phyloP scores from a whole-genome alignment of 2,888 invertebrate genomes.

The Drymonia ruficornis region DNA sequence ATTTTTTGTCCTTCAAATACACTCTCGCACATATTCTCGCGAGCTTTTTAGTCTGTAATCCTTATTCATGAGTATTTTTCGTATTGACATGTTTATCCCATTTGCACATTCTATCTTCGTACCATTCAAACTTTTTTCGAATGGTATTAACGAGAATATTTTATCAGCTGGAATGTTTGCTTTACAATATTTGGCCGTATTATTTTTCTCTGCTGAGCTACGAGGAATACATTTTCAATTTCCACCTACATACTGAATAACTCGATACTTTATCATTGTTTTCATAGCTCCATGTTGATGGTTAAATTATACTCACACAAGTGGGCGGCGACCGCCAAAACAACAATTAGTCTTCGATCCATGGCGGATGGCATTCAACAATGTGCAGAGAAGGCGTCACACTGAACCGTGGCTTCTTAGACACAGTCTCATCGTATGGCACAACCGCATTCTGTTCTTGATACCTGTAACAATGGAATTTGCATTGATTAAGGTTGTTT shows the following conservation, averaged over 20 bases:
- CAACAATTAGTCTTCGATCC: slow-evolving; percentile 57
- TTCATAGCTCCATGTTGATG: slow-evolving; percentile 20
- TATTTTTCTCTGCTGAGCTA: too few relatives aligned
- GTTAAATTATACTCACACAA: slow-evolving; percentile 62
- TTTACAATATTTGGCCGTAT: too few relatives aligned
- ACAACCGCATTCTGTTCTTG: slow-evolving; percentile 34
- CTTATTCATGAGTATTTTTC: slow-evolving; percentile 44
- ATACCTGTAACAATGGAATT: slow-evolving; percentile 48
- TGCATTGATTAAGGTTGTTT: neutral
- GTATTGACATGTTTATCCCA: slow-evolving; percentile 40
- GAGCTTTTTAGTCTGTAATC: slow-evolving; percentile 30
- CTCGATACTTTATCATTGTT: too few relatives aligned
- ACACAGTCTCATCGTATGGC: slow-evolving; percentile 49
- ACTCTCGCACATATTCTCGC: slow-evolving; percentile 25
- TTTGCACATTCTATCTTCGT: slow-evolving; percentile 34
- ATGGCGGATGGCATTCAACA: slow-evolving; percentile 44
- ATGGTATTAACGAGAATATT: slow-evolving; percentile 19
- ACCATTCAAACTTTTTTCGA: slow-evolving; percentile 41
- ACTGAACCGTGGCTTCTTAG: slow-evolving; percentile 34
- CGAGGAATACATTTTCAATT: too few relatives aligned
- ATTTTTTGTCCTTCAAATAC: slow-evolving; percentile 31
- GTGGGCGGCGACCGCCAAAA: slow-evolving; percentile 64
- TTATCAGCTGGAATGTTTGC: too few relatives aligned
- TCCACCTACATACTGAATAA: too few relatives aligned
- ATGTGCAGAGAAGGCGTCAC: slow-evolving; percentile 40